Conservation (phyloP, 2,113 vertebrate species). For the Mesoclemmys tuberculata region DNA sequence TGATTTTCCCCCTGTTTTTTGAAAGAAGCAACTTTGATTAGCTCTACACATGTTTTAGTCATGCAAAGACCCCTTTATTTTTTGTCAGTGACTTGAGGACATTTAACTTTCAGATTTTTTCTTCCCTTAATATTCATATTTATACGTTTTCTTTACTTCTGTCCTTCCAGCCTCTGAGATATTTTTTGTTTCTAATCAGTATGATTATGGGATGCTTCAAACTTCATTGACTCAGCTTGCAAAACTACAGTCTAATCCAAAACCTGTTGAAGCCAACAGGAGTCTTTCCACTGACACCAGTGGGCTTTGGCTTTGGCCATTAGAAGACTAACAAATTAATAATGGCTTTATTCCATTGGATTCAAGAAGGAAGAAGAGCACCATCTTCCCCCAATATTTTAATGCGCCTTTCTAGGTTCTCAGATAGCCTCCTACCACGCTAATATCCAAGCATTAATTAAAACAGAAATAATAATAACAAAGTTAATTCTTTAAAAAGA, state of each 20-base stretch:
- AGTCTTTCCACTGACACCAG: not conserved
- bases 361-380: not conserved
- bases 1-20: not conserved
- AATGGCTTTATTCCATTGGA: not conserved
- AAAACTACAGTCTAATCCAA: not conserved
- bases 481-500: not conserved
- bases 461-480: not conserved
- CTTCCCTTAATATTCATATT: not conserved
- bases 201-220: rapidly evolving
- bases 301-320: not conserved
- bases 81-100: not conserved
- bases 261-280: rapidly evolving
- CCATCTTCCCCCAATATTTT: not conserved
- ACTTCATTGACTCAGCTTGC: not conserved
- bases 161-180: not conserved
- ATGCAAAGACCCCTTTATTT: not conserved
- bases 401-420: not conserved
- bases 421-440: not conserved
- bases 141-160: not conserved
- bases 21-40: not conserved
- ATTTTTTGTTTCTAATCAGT: not conserved
- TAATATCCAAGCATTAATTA: not conserved
- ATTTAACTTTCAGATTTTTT: not conserved
- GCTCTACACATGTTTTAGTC: not conserved
- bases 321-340: not conserved